Evolutionary conservation across 2,888 invertebrate genomes (phyloP), one percentile per base, ranked within the genome.

Genomic region (Hydriomena furcata): DNA sequence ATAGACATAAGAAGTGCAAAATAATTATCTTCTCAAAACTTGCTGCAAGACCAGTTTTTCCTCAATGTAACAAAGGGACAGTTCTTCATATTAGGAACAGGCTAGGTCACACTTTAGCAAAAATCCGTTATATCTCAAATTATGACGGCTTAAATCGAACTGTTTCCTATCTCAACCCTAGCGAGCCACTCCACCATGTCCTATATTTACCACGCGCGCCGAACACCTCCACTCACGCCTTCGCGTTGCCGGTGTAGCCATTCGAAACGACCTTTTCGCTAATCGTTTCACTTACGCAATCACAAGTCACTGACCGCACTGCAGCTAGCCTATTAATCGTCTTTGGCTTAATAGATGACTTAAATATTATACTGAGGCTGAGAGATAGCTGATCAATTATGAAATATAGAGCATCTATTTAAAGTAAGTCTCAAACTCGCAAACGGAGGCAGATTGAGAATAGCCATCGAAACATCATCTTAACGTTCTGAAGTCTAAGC

Each of bases 401-500:
- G 11, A 30, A 2, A 2, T 12, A n/a, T 17, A 17, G n/a, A 32
- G 13, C 7, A n/a, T 32, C 17, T 7, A 35, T 23, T 23, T 8
- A 2, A 17, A 11, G 27, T 11, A 21, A n/a, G 1, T 24, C 5
- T 7, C 24, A 12, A 24, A 12, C n/a, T 32, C 7, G 24, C 17
- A 23, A 13, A 34, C 5, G 11, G 10, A 32, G 20, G 27, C 35
- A 21, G 7, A 35, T 27, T 57, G n/a, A 59, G 54, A 65, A 82
- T 79, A 58, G 73, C 64, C 71, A 73, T 81, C 67, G 69, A 68
- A 69, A 76, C 62, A 59, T 67, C 53, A 61, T 63, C 55, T 58
- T 62, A 43, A 20, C 7, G 25, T 6, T 36, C 45, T 35, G 23
- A 36, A 48, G 28, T 24, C 11, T 40, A 35, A 40, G 41, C 65